phyloP scores from a whole-genome alignment of 1,140 invertebrate species.

The Brachionus angularis region DNA sequence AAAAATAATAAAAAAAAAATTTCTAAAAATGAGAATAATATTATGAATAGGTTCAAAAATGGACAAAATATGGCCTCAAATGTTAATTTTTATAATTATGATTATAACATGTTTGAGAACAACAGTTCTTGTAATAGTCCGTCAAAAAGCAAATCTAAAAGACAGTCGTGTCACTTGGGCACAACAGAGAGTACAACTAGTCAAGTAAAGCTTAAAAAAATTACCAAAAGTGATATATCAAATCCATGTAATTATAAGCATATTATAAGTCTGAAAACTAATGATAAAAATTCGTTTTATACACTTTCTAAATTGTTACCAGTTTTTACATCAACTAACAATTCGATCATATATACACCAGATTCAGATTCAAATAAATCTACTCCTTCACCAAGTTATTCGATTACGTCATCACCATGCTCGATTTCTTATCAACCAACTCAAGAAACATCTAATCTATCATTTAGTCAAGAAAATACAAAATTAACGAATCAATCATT shows the following conservation, averaged over 20 bases:
- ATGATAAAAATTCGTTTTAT: slow-evolving; percentile 9
- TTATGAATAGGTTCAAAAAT: too few species aligned
- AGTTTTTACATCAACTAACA: not conserved
- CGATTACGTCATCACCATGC: not conserved
- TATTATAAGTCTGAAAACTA: not conserved
- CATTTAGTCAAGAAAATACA: not conserved
- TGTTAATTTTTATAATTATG: slow-evolving; percentile 24
- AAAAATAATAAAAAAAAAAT: too few species aligned
- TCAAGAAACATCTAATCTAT: not conserved
- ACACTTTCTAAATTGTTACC: slow-evolving; percentile 19
- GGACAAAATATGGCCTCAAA: too few species aligned
- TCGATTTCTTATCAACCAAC: too few species aligned
- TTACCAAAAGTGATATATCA: slow-evolving; percentile 26
- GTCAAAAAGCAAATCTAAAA: not conserved
- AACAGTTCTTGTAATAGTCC: not conserved
- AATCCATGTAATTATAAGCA: slow-evolving; percentile 30
- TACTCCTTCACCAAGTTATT: not conserved
- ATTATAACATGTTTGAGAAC: slow-evolving; percentile 23
- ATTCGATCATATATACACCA: not conserved
- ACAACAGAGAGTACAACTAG: too few species aligned
- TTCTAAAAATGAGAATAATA: too few species aligned
- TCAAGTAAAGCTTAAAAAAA: not conserved
- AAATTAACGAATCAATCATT: slow-evolving; percentile 4
- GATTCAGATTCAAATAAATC: not conserved
- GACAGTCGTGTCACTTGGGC: slow-evolving; percentile 22